Evolutionary conservation across 2,888 invertebrate species (phyloP), one percentile per base, ranked within the genome.

Genomic region (Leucophenga montana): DNA sequence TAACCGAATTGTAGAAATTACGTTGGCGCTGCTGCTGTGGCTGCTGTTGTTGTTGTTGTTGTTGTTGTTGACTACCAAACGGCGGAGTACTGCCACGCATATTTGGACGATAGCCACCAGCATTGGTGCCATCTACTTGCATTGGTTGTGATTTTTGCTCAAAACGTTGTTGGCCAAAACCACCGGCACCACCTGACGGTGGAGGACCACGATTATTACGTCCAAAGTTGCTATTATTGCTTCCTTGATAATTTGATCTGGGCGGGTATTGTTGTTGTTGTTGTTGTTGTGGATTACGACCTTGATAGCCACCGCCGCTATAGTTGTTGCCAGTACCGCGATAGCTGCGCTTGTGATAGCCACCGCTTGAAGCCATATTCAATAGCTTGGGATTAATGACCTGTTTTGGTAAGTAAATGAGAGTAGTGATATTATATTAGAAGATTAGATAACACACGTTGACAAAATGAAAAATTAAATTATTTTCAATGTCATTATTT

Each of bases 311-410:
- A 27, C 66, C 73, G 66, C 85, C 84, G 4, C 76, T 71, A 56
- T 82, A 79, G 44, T 83, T 83, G 44, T 79, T 78, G 59, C 77
- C 76, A 31, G 76, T 82, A 73, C 84, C 86, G 66, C 77, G 78
- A 20, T 22, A 64, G 27, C 82, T 80, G 27, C 78, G 77, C 54
- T 85, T 85, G 71, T 86, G 87, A 56, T 82, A 86, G 59, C 85
- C 84, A 9, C 83, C 79, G 71, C 84, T 84, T 27, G 86, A 85
- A 9, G 94, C 93, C 88, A 95, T 90, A 84, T 95, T 95, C 86
- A 93, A 90, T 62, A 98, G 90, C 85, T 95, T 95, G 0, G 97
- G 97, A 88, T 97, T 97, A 73, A 98, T 94, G 59, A 94, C 94
- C 89, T 89, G 66, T 1, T 70, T 39, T 39, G 8, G 3, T 3